phyloP scores from a whole-genome alignment of 2,888 invertebrate species.

The Nomada ferruginata region DNA sequence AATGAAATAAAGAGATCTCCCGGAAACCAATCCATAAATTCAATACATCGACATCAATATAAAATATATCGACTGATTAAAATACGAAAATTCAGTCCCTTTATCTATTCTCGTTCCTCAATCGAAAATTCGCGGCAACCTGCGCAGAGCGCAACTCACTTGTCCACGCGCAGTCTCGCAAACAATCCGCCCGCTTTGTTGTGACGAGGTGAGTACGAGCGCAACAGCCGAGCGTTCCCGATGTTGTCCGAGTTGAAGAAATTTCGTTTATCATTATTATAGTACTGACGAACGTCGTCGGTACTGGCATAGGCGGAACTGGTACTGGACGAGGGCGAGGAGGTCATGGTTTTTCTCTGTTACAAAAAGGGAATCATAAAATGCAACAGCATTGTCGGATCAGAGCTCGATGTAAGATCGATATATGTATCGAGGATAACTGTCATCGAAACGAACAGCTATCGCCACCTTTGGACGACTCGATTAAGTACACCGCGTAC shows the following conservation, averaged over 20 bases:
- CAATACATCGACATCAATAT: neutral
- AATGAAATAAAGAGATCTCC: neutral
- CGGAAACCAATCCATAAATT: neutral
- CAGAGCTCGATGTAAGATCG: neutral
- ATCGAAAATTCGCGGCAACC: neutral
- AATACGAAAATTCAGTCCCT: too few species aligned
- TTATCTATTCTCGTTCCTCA: neutral
- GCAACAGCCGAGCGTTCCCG: constrained; percentile 60
- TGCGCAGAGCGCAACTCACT: constrained; percentile 59
- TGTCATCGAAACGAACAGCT: constrained; percentile 19
- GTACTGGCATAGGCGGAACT: constrained; percentile 64
- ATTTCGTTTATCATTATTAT: constrained; percentile 43
- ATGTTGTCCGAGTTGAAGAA: constrained; percentile 55
- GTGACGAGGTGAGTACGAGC: constrained; percentile 44
- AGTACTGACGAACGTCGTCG: constrained; percentile 53
- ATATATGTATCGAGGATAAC: constrained; percentile 1
- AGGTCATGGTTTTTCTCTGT: constrained; percentile 62
- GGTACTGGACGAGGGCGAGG: constrained; percentile 65
- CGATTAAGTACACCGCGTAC: neutral
- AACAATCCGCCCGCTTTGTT: constrained; percentile 41
- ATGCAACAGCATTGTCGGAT: neutral
- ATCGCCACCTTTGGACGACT: constrained; percentile 40
- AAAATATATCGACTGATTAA: neutral
- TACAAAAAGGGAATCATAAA: constrained; percentile 32
- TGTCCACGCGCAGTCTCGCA: constrained; percentile 46